phyloP scores from a whole-genome alignment of 2,113 vertebrate genomes.

The Percopsis transmontana region DNA sequence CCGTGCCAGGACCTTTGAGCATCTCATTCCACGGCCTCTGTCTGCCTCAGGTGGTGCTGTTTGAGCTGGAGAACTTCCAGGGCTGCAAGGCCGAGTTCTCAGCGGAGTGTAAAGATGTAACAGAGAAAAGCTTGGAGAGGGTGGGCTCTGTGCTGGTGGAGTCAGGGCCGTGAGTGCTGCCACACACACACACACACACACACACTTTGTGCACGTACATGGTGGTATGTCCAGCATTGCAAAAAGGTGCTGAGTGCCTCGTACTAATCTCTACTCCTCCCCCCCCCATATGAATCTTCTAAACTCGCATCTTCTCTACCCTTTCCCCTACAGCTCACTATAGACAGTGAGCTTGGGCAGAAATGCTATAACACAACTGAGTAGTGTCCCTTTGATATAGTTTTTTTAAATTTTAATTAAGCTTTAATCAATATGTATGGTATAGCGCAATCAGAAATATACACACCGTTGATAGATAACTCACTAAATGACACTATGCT shows the following conservation, averaged over 20 bases:
- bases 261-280: no score
- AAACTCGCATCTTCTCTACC: no score
- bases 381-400: no score
- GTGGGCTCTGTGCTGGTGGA: conserved; percentile 90
- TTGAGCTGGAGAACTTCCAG: conserved; percentile 90
- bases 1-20: background rate
- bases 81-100: conserved; percentile 75
- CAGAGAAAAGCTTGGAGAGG: conserved; percentile 85
- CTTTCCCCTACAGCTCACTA: no score
- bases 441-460: no score
- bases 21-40: background rate
- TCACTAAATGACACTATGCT: background rate
- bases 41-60: conserved; percentile 64
- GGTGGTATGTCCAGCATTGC: background rate
- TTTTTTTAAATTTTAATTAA: no score
- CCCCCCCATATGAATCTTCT: no score
- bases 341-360: no score
- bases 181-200: background rate
- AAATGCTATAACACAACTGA: no score
- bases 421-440: no score
- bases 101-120: conserved; percentile 76
- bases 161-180: conserved; percentile 74
- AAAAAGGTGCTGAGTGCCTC: no score
- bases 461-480: no score
- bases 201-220: background rate